phyloP scores from a whole-genome alignment of 2,797 vertebrate species.

The Microctenopoma stevenorrisi region DNA sequence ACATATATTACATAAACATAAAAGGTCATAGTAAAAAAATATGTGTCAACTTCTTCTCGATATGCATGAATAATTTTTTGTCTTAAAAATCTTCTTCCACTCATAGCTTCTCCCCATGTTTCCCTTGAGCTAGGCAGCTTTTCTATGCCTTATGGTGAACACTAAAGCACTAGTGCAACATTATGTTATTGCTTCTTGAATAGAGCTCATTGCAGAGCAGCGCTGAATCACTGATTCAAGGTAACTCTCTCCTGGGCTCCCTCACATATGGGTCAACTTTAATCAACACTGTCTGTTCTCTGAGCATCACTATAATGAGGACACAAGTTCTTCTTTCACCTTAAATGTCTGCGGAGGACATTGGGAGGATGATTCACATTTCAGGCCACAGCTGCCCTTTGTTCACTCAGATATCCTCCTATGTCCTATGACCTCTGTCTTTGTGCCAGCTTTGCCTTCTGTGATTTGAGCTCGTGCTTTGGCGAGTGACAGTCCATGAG shows the following conservation, averaged over 20 bases:
- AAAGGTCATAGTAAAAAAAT: too few species aligned
- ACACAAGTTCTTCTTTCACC: constrained; percentile 49
- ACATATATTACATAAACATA: too few species aligned
- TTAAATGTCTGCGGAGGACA: constrained; percentile 43
- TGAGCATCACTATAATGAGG: constrained; percentile 53
- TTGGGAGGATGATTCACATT: constrained; percentile 52
- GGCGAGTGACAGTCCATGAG: constrained; percentile 15
- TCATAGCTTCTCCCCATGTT: background rate
- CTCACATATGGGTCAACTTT: constrained; percentile 25
- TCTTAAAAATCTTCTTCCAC: constrained; percentile 1
- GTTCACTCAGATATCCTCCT: constrained; percentile 29
- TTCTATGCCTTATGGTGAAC: background rate
- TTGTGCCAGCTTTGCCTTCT: constrained; percentile 54
- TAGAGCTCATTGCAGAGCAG: constrained; percentile 33
- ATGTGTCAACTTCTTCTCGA: background rate
- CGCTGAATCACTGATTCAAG: constrained; percentile 36
- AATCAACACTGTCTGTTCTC: constrained; percentile 42
- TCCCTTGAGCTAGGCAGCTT: background rate
- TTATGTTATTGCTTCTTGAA: constrained; percentile 20
- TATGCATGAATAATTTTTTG: background rate
- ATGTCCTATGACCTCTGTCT: constrained; percentile 45
- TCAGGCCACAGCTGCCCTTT: constrained; percentile 15
- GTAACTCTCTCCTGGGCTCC: constrained; percentile 13
- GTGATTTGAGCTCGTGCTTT: constrained; percentile 19
- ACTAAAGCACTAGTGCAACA: background rate